Conservation (phyloP, 2,888 invertebrate genomes). For the Apotomis capreana region DNA sequence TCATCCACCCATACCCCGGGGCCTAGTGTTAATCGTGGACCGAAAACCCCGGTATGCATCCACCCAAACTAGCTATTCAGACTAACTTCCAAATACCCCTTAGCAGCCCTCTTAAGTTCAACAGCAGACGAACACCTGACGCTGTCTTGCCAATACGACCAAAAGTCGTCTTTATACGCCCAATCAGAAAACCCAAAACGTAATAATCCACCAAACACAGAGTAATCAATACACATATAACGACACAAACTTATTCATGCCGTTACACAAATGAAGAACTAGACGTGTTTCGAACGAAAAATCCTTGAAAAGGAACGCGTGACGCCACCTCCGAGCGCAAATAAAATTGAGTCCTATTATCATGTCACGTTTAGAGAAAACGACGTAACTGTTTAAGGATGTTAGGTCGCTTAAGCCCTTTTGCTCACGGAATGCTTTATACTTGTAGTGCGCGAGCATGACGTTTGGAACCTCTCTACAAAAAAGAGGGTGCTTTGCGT, state of each 20-base stretch:
- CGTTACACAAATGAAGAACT: constrained; percentile 11
- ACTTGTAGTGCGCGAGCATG: constrained; percentile 23
- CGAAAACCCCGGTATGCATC: too few species aligned
- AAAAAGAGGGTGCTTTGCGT: constrained; percentile 32
- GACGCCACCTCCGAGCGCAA: constrained; percentile 1
- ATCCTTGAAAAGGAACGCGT: not conserved
- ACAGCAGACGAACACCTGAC: constrained; percentile 25
- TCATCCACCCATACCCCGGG: too few species aligned
- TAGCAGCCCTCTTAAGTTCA: constrained; percentile 8
- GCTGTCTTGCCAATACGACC: not conserved
- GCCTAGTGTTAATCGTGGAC: too few species aligned
- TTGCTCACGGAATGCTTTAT: not conserved
- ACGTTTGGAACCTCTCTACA: constrained; percentile 24
- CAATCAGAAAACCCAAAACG: constrained; percentile 13
- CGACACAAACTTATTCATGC: constrained; percentile 12
- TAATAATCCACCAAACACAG: constrained; percentile 12
- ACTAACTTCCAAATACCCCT: not conserved
- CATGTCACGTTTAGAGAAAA: not conserved
- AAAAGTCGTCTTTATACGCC: not conserved
- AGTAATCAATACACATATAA: constrained; percentile 35
- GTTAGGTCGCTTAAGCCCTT: not conserved
- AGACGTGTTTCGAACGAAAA: not conserved
- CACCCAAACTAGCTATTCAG: constrained; percentile 1
- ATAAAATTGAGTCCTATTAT: constrained; percentile 13
- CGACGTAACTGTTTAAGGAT: not conserved